A percentile compares a stretch with the other conserved stretches of the same genome.
Evolutionary conservation across 2,888 invertebrate species (phyloP).

Genomic region (Amorpha juglandis): DNA sequence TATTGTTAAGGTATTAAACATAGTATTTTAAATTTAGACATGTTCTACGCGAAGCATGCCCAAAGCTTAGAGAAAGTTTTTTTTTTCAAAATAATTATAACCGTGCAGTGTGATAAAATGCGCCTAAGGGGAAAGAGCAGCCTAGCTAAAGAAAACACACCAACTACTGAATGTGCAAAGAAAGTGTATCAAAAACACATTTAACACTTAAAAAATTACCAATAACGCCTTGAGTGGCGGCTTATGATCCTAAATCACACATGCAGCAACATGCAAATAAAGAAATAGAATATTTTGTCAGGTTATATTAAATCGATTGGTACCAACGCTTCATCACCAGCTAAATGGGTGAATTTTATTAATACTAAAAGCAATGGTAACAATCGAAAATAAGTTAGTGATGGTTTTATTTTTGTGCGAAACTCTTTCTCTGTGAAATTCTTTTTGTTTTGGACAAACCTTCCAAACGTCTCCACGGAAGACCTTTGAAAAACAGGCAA

Average conservation of each 20-base stretch:
- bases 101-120: constrained; percentile 83
- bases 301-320: constrained; percentile 60
- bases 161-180: constrained; percentile 82
- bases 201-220: constrained; percentile 77
- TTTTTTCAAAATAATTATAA: constrained; percentile 78
- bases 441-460: constrained; percentile 83
- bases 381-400: constrained; percentile 66
- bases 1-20: background rate
- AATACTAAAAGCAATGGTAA: constrained; percentile 59
- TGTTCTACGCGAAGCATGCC: constrained; percentile 82
- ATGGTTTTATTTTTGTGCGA: constrained; percentile 65
- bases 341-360: constrained; percentile 34
- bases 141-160: constrained; percentile 82
- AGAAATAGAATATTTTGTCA: constrained; percentile 67
- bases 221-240: constrained; percentile 79
- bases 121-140: constrained; percentile 80
- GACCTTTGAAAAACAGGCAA: constrained; percentile 84
- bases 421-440: constrained; percentile 75
- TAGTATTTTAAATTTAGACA: constrained; percentile 46
- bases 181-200: constrained; percentile 76
- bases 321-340: constrained; percentile 57
- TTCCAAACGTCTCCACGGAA: constrained; percentile 87
- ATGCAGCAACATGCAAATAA: constrained; percentile 83
- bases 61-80: constrained; percentile 80
- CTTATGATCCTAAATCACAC: constrained; percentile 80